Evolutionary conservation across 2,113 vertebrate genomes (phyloP).

Genomic region (Mugil cephalus): DNA sequence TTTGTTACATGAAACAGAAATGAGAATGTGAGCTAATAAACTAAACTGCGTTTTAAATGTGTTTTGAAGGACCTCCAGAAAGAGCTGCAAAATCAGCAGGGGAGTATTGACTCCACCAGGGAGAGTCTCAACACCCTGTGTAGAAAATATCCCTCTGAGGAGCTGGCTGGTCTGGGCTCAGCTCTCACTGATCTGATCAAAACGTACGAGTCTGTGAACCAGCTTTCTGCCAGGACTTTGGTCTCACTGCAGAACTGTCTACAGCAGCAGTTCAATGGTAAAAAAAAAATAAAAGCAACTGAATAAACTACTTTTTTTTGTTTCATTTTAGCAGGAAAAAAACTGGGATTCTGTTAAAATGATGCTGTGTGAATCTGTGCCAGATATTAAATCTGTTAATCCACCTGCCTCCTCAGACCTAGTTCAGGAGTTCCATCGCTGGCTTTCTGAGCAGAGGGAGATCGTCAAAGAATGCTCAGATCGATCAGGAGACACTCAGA

Average conservation of each 20-base stretch:
- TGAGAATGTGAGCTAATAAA: background rate
- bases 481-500: slow-evolving; percentile 90
- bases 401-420: slow-evolving; percentile 79
- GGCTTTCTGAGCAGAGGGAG: slow-evolving; percentile 88
- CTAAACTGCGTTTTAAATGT: background rate
- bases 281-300: slow-evolving; percentile 55
- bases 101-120: slow-evolving; percentile 86
- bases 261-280: slow-evolving; percentile 92
- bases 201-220: slow-evolving; percentile 92
- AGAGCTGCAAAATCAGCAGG: slow-evolving; percentile 92
- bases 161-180: slow-evolving; percentile 89
- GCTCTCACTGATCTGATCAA: slow-evolving; percentile 90
- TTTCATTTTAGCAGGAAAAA: background rate
- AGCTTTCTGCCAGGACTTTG: slow-evolving; percentile 88
- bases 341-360: background rate
- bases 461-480: slow-evolving; percentile 91
- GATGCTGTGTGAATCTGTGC: background rate
- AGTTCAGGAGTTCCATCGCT: slow-evolving; percentile 93
- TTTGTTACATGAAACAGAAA: background rate
- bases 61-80: slow-evolving; percentile 90
- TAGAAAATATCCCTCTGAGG: slow-evolving; percentile 91
- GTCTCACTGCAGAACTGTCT: slow-evolving; percentile 88
- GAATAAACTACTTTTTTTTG: no score
- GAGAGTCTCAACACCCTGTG: slow-evolving; percentile 94
- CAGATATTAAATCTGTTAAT: slow-evolving; percentile 1